Conservation (phyloP, 2,797 vertebrate species). For the Syndactyla subalaris region DNA sequence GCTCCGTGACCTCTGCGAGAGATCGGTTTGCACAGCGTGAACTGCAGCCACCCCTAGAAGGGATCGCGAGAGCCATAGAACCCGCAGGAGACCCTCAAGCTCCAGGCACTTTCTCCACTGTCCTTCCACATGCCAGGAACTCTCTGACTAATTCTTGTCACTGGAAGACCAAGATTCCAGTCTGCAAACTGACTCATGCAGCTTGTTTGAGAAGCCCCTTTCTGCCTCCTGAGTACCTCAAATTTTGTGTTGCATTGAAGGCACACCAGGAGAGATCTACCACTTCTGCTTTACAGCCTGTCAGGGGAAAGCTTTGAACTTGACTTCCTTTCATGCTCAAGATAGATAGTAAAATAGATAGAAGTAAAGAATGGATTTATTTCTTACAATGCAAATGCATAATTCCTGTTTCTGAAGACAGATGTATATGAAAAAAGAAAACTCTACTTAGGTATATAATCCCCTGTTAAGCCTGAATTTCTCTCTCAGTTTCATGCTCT, state of each 20-base stretch:
- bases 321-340: background rate
- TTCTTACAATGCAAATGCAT: background rate
- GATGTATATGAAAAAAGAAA: background rate
- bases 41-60: background rate
- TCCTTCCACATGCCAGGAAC: background rate
- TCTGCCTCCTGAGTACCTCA: background rate
- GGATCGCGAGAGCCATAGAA: background rate
- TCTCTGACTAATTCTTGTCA: slow-evolving; percentile 15
- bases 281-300: background rate
- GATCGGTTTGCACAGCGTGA: background rate
- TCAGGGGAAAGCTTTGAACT: background rate
- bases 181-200: background rate
- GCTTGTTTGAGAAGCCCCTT: background rate
- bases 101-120: background rate
- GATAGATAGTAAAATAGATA: background rate
- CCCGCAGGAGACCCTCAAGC: background rate
- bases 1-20: background rate
- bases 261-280: background rate
- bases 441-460: background rate
- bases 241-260: background rate
- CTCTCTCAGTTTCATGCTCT: background rate
- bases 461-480: background rate
- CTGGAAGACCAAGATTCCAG: background rate
- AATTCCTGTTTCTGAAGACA: background rate
- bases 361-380: background rate